These are phyloP conservation scores for Corella eumyota DNA, from an alignment of 23 tunicate genomes.

Conservation along the genomic window DNA sequence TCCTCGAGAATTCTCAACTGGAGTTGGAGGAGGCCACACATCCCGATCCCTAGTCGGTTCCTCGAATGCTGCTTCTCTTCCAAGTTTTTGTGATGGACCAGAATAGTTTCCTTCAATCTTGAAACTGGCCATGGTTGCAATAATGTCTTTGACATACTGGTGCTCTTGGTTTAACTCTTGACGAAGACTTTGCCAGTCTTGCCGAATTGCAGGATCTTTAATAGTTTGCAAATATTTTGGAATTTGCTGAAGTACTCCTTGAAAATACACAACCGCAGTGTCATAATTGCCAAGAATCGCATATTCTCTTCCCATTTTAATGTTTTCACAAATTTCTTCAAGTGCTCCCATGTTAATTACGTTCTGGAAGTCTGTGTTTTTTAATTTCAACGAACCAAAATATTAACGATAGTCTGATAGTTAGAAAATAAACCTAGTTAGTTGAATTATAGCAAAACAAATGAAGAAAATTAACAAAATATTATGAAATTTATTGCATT, in stretches of 20 bases:
- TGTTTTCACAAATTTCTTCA: slow-evolving; percentile 84
- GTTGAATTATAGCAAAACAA: no score
- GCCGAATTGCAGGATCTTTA: slow-evolving; percentile 27
- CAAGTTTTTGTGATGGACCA: slow-evolving; percentile 22
- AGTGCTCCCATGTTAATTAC: not conserved
- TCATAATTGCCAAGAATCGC: slow-evolving; percentile 91
- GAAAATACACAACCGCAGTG: slow-evolving; percentile 88
- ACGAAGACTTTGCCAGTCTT: slow-evolving; percentile 53
- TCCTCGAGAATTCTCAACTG: slow-evolving; percentile 26
- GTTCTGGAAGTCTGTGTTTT: no score
- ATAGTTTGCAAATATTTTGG: slow-evolving; percentile 40
- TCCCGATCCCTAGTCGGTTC: slow-evolving; percentile 82
- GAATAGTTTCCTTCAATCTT: slow-evolving; percentile 43
- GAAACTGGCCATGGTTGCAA: slow-evolving; percentile 68
- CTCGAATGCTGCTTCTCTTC: slow-evolving; percentile 35
- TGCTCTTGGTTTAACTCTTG: slow-evolving; percentile 59
- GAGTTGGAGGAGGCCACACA: slow-evolving; percentile 97
- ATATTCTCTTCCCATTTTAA: slow-evolving; percentile 89
- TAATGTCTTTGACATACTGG: slow-evolving; percentile 67
- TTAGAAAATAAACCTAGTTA: no score
- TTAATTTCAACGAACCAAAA: no score
- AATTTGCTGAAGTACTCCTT: slow-evolving; percentile 87
- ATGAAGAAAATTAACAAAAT: no score
- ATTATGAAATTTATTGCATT: no score
- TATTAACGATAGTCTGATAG: no score